Base-by-base conservation (phyloP, 2,113 vertebrate species). In the Larimichthys crocea region DNA sequence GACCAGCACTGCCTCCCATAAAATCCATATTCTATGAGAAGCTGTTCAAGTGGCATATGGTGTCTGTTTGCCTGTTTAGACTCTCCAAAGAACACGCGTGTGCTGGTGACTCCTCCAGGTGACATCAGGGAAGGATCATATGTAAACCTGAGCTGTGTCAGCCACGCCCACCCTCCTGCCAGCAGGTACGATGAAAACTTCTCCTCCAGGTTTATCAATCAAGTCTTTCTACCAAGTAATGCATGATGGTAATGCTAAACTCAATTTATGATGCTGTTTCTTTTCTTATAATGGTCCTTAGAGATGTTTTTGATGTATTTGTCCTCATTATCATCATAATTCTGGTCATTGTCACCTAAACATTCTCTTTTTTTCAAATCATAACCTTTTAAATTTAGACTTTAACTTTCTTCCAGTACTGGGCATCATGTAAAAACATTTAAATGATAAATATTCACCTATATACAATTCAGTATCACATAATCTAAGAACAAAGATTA, bases 121-220 rank as follows among this genome's bases (percentile, higher is more conserved):
- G 95, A 96, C 75, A 91, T 95, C 80, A 93, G 89, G 87, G 95
- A 96, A 61, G 95, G 94, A 8, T 89, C 82, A 4, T 64, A 61
- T 17, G 92, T 94, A 3, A 95, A 91, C 86, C 82, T 96, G 83
- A 95, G 88, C 69, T 96, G 95, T 35, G 63, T 84, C 76, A 94
- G 86, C 83, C 85, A 87, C 0, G 93, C 94, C 29, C 73, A 94
- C 74, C 95, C 95, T 65, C 91, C 91, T 26, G 72, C 86, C 78
- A 88, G 50, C 65, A 91, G 93, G 93, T 94, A 79, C 0, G 14
- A 73, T 0, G 0, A n/a, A 40, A 19, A 46, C 15, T n/a, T 53
- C 10, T 62, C 22, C 52, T 17, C 48, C 15, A 19, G 15, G 20
- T 50, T 50, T 12, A 1, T 26, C 48, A 15, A 3, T 50, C n/a